Percentiles rank a stretch among this genome's conserved stretches.
Conservation (phyloP, 2,113 vertebrate genomes). For the Crocuta crocuta region DNA sequence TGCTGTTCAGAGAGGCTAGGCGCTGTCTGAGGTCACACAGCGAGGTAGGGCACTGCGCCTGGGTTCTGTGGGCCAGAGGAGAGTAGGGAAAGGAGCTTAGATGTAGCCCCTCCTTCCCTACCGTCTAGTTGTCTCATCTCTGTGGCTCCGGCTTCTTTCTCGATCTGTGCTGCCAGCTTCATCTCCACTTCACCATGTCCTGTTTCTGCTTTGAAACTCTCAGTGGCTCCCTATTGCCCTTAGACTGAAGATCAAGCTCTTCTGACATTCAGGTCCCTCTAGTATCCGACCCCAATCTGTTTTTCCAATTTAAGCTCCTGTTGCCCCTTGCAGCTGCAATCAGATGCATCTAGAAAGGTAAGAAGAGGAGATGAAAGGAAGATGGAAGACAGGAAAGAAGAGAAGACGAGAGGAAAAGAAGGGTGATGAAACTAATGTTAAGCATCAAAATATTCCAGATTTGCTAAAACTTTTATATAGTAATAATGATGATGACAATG, state of each 20-base stretch:
- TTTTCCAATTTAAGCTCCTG: neutral
- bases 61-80: neutral
- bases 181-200: neutral
- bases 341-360: neutral
- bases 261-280: neutral
- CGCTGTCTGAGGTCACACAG: constrained; percentile 13
- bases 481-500: neutral
- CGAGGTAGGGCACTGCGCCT: neutral
- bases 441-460: neutral
- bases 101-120: neutral
- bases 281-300: neutral
- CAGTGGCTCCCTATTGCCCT: neutral
- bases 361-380: neutral
- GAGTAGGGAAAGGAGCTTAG: neutral
- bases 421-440: neutral
- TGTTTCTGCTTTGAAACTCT: neutral
- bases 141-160: neutral
- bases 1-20: constrained; percentile 40
- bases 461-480: neutral
- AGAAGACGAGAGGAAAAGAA: neutral
- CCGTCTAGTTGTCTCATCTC: neutral
- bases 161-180: neutral
- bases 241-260: neutral
- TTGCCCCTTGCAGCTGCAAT: neutral
- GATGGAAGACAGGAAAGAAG: neutral